Base-by-base conservation (phyloP, 1,140 invertebrate species). In the Bemisia tabaci region DNA sequence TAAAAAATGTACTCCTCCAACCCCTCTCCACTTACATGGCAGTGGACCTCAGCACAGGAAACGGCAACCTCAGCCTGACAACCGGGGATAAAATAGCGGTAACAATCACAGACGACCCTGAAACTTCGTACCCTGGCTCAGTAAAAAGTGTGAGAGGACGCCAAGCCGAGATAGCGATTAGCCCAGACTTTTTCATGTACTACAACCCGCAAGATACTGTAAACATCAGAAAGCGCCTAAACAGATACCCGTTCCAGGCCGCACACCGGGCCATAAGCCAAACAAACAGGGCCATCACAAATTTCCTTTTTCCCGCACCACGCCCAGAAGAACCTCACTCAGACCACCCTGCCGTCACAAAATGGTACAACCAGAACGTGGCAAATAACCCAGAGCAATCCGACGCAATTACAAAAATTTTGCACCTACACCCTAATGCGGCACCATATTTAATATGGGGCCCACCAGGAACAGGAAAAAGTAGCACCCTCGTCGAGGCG, bases 391-490 rank as follows among this genome's bases (percentile, higher is more conserved):
- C 33, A 9, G 33, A 48, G 33, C 33, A 48, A 48, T 5, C 33
- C 33, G 33, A 5, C 17, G 33, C 33, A 5, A 17, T 48, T 5
- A 48, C 5, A 5, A 9, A 5, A 48, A 48, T 48, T 9, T 17
- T 48, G 33, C 5, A 5, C 33, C n/a, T n/a, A n/a, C 5, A 48
- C 33, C 5, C 33, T 9, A 9, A 17, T 48, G 5, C 33, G 17
- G 17, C 17, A 48, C 94, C 94, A 0, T 96, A 96, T 73, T 80
- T 48, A 17, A 5, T 48, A 17, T 48, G 5, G 5, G 33, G 33
- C 5, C 5, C 5, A 9, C 33, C 33, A 48, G 33, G 33, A 48
- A 48, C 5, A 9, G 33, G 33, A 48, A 48, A 48, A 48, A 48
- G 33, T 48, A 48, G 17, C 5, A 48, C 33, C 33, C 17, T 48